Percentiles rank a stretch among this genome's conserved stretches.
Evolutionary conservation across 2,113 vertebrate genomes (phyloP).

Genomic region (Odontesthes bonariensis): DNA sequence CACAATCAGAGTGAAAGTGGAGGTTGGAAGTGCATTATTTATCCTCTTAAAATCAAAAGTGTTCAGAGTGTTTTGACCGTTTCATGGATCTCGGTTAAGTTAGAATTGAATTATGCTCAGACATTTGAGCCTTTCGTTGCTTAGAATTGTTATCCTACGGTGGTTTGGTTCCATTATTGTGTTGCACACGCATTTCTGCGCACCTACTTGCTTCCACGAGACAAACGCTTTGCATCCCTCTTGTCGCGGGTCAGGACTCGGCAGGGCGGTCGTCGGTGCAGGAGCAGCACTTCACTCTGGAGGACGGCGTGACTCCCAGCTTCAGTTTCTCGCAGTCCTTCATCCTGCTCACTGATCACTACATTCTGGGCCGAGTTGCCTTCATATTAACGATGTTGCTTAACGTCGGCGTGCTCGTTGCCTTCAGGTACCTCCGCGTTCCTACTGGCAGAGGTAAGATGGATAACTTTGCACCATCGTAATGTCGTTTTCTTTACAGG

Average conservation of each 20-base stretch:
- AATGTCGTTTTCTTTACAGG: background rate
- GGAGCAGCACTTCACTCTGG: constrained; percentile 89
- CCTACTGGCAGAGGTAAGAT: constrained; percentile 87
- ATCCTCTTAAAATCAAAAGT: background rate
- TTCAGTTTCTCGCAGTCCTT: constrained; percentile 90
- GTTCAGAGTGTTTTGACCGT: constrained; percentile 14
- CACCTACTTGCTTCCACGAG: background rate
- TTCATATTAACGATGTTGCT: constrained; percentile 85
- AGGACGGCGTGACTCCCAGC: constrained; percentile 85
- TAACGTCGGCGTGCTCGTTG: constrained; percentile 86
- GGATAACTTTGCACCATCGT: too few relatives aligned
- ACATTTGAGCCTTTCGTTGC: background rate
- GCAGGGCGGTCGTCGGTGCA: constrained; percentile 82
- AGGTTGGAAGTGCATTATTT: constrained; percentile 81
- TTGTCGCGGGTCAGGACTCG: constrained; percentile 83
- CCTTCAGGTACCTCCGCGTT: constrained; percentile 83
- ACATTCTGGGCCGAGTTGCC: constrained; percentile 84
- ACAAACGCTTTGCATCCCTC: background rate
- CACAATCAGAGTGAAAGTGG: constrained; percentile 88
- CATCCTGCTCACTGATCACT: constrained; percentile 93
- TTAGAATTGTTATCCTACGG: background rate
- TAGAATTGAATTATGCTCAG: constrained; percentile 13
- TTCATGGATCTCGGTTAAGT: constrained; percentile 29
- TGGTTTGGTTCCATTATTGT: background rate
- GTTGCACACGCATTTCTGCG: background rate